These are phyloP conservation scores for Drosophila tripunctata DNA, from an alignment of 2,888 invertebrate genomes.

Conservation along the genomic window DNA sequence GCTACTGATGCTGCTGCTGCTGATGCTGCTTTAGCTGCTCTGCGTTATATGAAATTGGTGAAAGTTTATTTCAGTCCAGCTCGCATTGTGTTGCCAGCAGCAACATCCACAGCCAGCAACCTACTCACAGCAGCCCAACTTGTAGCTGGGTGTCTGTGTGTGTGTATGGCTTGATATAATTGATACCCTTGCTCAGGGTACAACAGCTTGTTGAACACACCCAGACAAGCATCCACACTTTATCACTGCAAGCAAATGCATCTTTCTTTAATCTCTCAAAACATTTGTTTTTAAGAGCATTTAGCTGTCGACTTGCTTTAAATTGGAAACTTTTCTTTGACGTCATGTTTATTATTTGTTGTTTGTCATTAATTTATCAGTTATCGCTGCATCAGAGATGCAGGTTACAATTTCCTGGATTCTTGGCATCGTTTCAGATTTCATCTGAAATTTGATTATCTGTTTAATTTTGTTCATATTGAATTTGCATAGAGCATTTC, in stretches of 20 bases:
- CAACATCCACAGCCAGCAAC: slow-evolving; percentile 47
- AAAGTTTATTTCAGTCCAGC: slow-evolving; percentile 72
- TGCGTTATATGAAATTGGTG: slow-evolving; percentile 71
- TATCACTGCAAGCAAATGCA: not conserved
- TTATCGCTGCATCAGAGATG: slow-evolving; percentile 41
- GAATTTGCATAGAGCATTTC: slow-evolving; percentile 66
- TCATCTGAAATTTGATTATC: slow-evolving; percentile 61
- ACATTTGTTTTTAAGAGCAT: slow-evolving; percentile 16
- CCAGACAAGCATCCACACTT: not conserved
- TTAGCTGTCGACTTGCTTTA: not conserved
- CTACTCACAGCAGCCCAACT: slow-evolving; percentile 53
- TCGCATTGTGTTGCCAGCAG: slow-evolving; percentile 66
- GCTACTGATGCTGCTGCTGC: slow-evolving; percentile 19
- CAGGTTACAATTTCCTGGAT: slow-evolving; percentile 33
- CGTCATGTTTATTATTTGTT: slow-evolving; percentile 34
- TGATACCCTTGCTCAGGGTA: slow-evolving; percentile 25
- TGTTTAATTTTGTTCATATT: slow-evolving; percentile 52
- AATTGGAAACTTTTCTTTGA: not conserved
- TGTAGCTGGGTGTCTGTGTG: slow-evolving; percentile 11
- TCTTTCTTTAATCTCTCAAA: too few relatives aligned
- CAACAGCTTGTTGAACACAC: not conserved
- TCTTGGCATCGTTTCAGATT: slow-evolving; percentile 48
- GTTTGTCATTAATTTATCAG: slow-evolving; percentile 65
- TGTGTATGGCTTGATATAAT: not conserved
- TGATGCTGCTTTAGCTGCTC: slow-evolving; percentile 14